A percentile compares a stretch with the other conserved stretches of the same genome.
phyloP scores from a whole-genome alignment of 2,888 invertebrate genomes.

The Hymenopus coronatus region DNA sequence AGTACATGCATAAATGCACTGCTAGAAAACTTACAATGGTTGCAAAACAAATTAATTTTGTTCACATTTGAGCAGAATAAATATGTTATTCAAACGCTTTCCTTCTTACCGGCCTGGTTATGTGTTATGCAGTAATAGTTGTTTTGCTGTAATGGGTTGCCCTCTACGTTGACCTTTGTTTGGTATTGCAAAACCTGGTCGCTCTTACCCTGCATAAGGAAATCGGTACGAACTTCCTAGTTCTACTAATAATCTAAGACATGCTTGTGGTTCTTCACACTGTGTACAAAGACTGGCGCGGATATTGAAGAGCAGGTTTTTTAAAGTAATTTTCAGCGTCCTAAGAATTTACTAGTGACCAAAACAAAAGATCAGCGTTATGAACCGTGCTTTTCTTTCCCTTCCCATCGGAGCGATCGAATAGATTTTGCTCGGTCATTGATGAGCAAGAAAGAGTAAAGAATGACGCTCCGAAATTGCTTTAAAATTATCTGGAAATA shows the following conservation, averaged over 20 bases:
- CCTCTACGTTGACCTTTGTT: too few relatives aligned
- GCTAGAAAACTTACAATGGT: too few relatives aligned
- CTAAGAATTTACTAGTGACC: neutral
- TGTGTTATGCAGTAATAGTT: too few relatives aligned
- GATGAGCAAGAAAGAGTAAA: neutral
- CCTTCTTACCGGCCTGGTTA: too few relatives aligned
- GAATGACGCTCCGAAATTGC: neutral
- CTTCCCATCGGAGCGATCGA: neutral
- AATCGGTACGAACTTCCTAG: too few relatives aligned
- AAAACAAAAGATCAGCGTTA: neutral
- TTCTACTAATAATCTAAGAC: neutral
- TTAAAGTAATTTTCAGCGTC: neutral
- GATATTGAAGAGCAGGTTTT: neutral
- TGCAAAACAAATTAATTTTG: too few relatives aligned
- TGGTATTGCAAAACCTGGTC: too few relatives aligned
- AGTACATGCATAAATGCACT: too few relatives aligned
- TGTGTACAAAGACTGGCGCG: neutral
- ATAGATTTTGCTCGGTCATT: neutral
- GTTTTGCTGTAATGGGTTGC: too few relatives aligned
- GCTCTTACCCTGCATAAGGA: too few relatives aligned
- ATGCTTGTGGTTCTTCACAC: neutral
- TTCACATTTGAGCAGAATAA: too few relatives aligned
- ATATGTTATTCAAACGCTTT: too few relatives aligned
- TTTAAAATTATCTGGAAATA: neutral
- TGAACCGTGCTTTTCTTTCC: neutral